Percentiles rank a stretch among this genome's conserved stretches.
These are phyloP conservation scores for Andrena bicolor DNA, from an alignment of 2,888 invertebrate genomes.

Conservation along the genomic window DNA sequence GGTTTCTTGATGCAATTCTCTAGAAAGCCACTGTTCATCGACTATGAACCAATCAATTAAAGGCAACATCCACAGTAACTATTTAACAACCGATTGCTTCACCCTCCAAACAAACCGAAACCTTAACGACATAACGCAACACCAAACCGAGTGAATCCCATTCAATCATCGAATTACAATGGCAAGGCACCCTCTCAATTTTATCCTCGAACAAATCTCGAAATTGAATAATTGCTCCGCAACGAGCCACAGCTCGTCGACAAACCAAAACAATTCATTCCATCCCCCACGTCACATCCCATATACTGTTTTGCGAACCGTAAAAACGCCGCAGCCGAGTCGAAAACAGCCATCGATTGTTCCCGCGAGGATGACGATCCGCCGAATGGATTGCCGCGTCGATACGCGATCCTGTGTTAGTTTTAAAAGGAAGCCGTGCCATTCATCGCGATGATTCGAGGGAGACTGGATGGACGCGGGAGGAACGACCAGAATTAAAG, in stretches of 20 bases:
- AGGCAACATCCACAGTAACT: no score
- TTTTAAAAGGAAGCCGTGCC: background rate
- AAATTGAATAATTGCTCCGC: constrained; percentile 12
- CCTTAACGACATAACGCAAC: background rate
- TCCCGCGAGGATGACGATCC: background rate
- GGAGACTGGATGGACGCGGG: background rate
- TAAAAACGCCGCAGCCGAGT: background rate
- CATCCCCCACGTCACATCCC: background rate
- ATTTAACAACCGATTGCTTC: no score
- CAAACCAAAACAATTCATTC: constrained; percentile 10
- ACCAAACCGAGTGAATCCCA: background rate
- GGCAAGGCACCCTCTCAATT: background rate
- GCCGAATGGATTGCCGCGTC: constrained; percentile 10
- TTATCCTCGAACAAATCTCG: background rate
- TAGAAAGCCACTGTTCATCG: no score
- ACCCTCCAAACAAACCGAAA: no score
- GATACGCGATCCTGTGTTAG: background rate
- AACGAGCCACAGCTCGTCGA: no score
- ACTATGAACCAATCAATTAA: no score
- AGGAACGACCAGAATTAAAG: constrained; percentile 18
- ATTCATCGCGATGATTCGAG: background rate
- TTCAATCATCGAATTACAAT: background rate
- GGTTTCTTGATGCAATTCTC: no score
- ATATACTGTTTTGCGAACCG: constrained; percentile 2
- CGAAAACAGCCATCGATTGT: constrained; percentile 28